Conservation (phyloP, 2,888 invertebrate species). For the Strigamia maritima region DNA sequence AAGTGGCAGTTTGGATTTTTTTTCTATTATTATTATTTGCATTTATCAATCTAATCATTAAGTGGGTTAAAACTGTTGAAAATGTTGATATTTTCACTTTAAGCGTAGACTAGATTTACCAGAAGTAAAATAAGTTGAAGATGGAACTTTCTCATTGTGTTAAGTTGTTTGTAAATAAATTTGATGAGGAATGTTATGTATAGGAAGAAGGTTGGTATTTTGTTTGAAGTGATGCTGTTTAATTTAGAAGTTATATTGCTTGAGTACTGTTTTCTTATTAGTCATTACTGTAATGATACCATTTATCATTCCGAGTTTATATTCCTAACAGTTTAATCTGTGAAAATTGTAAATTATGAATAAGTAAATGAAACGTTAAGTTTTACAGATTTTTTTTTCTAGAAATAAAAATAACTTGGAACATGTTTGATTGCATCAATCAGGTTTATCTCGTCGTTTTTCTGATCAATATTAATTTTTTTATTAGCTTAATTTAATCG, state of each 20-base stretch:
- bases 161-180: not conserved
- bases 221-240: not conserved
- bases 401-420: not conserved
- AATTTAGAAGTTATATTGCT: not conserved
- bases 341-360: slow-evolving; percentile 4
- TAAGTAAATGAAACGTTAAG: slow-evolving; percentile 4
- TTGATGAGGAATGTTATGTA: not conserved
- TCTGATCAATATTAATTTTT: too few relatives aligned
- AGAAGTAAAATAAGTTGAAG: not conserved
- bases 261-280: not conserved
- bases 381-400: slow-evolving; percentile 1
- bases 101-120: not conserved
- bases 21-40: not conserved
- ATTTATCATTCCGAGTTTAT: slow-evolving; percentile 4
- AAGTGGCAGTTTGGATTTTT: not conserved
- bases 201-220: not conserved
- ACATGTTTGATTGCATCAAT: not conserved
- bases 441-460: not conserved
- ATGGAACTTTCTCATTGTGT: not conserved
- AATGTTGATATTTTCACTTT: slow-evolving; percentile 4
- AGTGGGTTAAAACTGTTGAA: not conserved
- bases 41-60: not conserved
- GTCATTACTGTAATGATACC: not conserved
- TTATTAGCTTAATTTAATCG: too few relatives aligned
- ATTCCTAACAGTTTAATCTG: slow-evolving; percentile 4